A percentile compares a stretch with the other conserved stretches of the same genome.
Evolutionary conservation across 1,140 invertebrate species (phyloP).

Genomic region (Drosophila seguyi): DNA sequence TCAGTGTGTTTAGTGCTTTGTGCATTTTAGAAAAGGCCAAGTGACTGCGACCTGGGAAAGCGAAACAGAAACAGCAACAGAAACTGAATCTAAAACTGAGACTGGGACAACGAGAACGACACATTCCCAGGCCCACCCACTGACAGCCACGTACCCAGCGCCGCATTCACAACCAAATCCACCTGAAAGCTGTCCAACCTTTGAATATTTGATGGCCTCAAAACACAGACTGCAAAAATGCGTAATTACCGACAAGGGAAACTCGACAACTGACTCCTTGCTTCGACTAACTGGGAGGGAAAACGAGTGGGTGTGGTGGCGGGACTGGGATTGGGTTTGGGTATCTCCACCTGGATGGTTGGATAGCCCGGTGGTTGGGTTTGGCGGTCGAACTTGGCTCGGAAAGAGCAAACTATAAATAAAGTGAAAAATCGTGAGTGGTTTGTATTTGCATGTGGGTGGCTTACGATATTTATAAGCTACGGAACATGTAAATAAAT

Average conservation of each 20-base stretch:
- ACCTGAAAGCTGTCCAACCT: constrained; percentile 14
- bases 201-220: constrained; percentile 51
- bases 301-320: not conserved
- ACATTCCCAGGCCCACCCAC: constrained; percentile 18
- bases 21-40: constrained; percentile 58
- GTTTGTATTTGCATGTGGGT: constrained; percentile 32
- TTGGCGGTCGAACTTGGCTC: not conserved
- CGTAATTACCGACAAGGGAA: constrained; percentile 58
- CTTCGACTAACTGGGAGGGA: constrained; percentile 9
- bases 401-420: constrained; percentile 47
- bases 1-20: constrained; percentile 38
- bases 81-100: not conserved
- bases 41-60: constrained; percentile 23
- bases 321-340: not conserved
- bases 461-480: constrained; percentile 42
- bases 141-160: not conserved
- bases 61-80: not conserved
- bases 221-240: constrained; percentile 57
- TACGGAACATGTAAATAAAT: constrained; percentile 20
- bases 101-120: constrained; percentile 19
- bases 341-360: not conserved
- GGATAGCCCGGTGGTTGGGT: not conserved
- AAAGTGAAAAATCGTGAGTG: constrained; percentile 40
- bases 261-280: constrained; percentile 43
- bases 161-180: constrained; percentile 8